A percentile compares a stretch with the other conserved stretches of the same genome.
phyloP scores from a whole-genome alignment of 2,113 vertebrate genomes.

The Erinaceus europaeus region DNA sequence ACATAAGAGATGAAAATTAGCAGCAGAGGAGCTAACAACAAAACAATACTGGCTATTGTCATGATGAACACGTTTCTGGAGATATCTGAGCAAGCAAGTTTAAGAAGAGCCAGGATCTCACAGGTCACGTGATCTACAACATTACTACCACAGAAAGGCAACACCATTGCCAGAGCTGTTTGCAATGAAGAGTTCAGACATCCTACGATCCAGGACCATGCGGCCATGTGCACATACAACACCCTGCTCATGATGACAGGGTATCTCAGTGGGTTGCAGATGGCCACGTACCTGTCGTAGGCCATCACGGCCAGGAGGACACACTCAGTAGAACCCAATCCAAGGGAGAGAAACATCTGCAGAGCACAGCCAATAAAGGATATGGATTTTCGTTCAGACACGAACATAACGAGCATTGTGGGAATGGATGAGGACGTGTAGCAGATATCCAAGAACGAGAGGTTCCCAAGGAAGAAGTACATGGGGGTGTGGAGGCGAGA shows the following conservation, averaged over 20 bases:
- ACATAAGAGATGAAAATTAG: slow-evolving; percentile 53
- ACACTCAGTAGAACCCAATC: slow-evolving; percentile 34
- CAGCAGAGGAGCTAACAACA: slow-evolving; percentile 6
- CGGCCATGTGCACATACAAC: slow-evolving; percentile 30
- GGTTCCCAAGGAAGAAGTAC: slow-evolving; percentile 69
- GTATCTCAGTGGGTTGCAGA: slow-evolving; percentile 48
- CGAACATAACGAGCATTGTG: slow-evolving; percentile 21
- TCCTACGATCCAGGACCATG: slow-evolving; percentile 24
- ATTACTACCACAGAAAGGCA: slow-evolving; percentile 60
- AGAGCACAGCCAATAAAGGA: slow-evolving; percentile 50
- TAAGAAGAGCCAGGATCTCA: slow-evolving; percentile 54
- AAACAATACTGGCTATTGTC: slow-evolving; percentile 15
- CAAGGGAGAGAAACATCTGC: slow-evolving; percentile 54
- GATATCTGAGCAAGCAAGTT: slow-evolving; percentile 37
- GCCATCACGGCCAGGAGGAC: slow-evolving; percentile 60
- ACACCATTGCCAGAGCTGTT: slow-evolving; percentile 27
- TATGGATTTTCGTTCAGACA: slow-evolving; percentile 50
- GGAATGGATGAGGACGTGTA: slow-evolving; percentile 54
- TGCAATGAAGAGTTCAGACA: slow-evolving; percentile 7
- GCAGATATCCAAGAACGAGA: slow-evolving; percentile 63
- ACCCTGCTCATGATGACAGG: slow-evolving; percentile 41
- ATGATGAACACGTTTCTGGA: slow-evolving; percentile 43
- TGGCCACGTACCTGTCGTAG: too few relatives aligned
- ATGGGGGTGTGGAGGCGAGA: slow-evolving; percentile 49
- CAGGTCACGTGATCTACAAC: slow-evolving; percentile 49